Percentiles rank a stretch among this genome's conserved stretches.
Conservation (phyloP, 2,888 invertebrate genomes). For the Acleris emargana region DNA sequence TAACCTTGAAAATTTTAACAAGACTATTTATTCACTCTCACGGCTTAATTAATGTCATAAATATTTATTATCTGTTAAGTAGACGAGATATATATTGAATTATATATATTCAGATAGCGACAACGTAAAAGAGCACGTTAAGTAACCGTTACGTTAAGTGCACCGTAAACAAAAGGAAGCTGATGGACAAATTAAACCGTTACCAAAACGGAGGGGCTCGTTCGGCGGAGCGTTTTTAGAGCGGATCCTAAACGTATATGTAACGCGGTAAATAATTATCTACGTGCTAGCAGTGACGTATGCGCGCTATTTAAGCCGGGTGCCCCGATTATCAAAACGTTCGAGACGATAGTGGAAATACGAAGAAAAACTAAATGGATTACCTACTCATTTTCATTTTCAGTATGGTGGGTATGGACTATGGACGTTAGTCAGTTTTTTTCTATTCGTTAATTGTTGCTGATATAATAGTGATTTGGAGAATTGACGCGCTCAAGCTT, state of each 20-base stretch:
- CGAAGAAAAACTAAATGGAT: background rate
- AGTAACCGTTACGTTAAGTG: slow-evolving; percentile 30
- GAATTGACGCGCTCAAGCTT: too few relatives aligned
- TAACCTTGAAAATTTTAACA: too few relatives aligned
- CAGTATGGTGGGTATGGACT: too few relatives aligned
- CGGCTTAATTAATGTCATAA: too few relatives aligned
- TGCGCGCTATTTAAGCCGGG: slow-evolving; percentile 77
- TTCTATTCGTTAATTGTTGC: too few relatives aligned
- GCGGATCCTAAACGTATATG: slow-evolving; percentile 52
- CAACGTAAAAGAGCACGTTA: slow-evolving; percentile 13
- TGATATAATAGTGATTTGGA: too few relatives aligned
- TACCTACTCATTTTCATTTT: too few relatives aligned
- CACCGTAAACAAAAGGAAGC: slow-evolving; percentile 47
- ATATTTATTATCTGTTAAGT: too few relatives aligned
- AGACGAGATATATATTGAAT: too few relatives aligned
- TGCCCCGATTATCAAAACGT: slow-evolving; percentile 37
- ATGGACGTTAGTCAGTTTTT: too few relatives aligned
- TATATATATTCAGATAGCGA: background rate
- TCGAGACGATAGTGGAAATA: slow-evolving; percentile 4
- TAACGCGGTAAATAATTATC: slow-evolving; percentile 74
- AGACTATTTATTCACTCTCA: too few relatives aligned
- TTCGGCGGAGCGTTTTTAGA: slow-evolving; percentile 69
- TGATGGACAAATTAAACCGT: slow-evolving; percentile 71
- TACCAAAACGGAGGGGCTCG: slow-evolving; percentile 61
- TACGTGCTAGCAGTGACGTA: slow-evolving; percentile 78